Base-by-base conservation (phyloP, 2,113 vertebrate genomes). In the Plectropomus leopardus region DNA sequence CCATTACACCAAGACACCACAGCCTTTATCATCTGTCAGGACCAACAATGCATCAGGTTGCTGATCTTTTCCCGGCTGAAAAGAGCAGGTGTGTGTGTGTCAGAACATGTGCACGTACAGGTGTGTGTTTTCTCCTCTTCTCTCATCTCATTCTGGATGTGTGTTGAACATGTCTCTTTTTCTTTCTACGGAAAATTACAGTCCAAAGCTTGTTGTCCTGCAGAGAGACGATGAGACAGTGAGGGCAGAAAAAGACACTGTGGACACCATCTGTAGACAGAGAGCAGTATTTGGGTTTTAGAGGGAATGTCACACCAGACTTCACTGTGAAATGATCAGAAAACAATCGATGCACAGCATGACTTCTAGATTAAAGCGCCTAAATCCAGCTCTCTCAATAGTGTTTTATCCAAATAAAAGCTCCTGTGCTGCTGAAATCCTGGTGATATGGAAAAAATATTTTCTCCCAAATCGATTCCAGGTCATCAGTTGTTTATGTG, bases 1-100 rank as follows among this genome's bases (percentile, higher is more conserved):
- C 71, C 26, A 60, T 81, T 67, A 73, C 45, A n/a, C 24, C 34
- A 0, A 5, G 54, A 30, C 44, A 11, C 23, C 0, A 4, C 47
- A 23, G 54, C 61, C 61, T 67, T 73, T 55, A 47, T 63, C 26
- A 55, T 71, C 57, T 28, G 48, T 53, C 78, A 36, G n/a, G 26
- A 54, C 45, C 64, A 61, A 69, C 55, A 55, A 54, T 81, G 28
- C 78, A 68, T 81, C 63, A 54, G 34, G 24, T 24, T 45, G 32
- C 47, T 30, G 73, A 47, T 66, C 40, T 36, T 66, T 47, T 51
- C 26, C 23, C 10, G n/a, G 26, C 34, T 58, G 60, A 72, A 66
- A 65, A 32, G 60, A 80, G 42, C 32, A 28, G 16, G 51, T 50
- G 68, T 58, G 42, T 28, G 7, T 65, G 58, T 61, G 7, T 14